These are phyloP conservation scores for Mechanitis messenoides DNA, from an alignment of 2,888 invertebrate species.

Conservation along the genomic window DNA sequence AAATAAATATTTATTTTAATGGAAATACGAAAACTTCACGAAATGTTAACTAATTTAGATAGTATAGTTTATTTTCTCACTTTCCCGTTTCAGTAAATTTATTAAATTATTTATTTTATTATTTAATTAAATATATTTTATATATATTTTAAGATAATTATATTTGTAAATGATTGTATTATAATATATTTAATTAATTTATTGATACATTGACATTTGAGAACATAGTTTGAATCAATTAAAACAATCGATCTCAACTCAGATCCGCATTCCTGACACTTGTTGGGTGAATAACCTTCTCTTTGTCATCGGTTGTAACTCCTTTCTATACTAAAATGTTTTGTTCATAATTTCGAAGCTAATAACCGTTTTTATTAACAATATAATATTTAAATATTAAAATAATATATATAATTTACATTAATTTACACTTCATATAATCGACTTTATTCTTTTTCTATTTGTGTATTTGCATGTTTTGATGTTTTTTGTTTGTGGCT, in stretches of 20 bases:
- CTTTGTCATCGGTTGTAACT: conserved; percentile 19
- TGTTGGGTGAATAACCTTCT: conserved; percentile 29
- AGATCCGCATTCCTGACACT: conserved; percentile 50
- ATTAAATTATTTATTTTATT: no score
- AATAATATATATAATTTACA: no score
- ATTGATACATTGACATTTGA: conserved; percentile 13
- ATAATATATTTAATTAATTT: conserved; percentile 4
- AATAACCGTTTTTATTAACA: background rate
- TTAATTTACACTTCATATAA: no score
- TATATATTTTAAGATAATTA: no score
- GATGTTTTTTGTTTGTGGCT: conserved; percentile 11
- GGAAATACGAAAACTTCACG: conserved; percentile 30
- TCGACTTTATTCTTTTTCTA: no score
- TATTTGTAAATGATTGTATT: background rate
- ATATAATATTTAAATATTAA: no score
- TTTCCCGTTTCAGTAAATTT: no score
- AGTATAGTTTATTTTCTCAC: no score
- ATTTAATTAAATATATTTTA: no score
- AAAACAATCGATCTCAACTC: conserved; percentile 56
- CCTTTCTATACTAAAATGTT: conserved; percentile 5
- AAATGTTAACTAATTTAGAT: conserved; percentile 24
- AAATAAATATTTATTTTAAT: conserved; percentile 35
- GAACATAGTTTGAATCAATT: conserved; percentile 45
- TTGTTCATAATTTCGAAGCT: background rate
- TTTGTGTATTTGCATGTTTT: background rate